These are phyloP conservation scores for Danio kyathit DNA, from an alignment of 2,797 vertebrate species.

Conservation along the genomic window DNA sequence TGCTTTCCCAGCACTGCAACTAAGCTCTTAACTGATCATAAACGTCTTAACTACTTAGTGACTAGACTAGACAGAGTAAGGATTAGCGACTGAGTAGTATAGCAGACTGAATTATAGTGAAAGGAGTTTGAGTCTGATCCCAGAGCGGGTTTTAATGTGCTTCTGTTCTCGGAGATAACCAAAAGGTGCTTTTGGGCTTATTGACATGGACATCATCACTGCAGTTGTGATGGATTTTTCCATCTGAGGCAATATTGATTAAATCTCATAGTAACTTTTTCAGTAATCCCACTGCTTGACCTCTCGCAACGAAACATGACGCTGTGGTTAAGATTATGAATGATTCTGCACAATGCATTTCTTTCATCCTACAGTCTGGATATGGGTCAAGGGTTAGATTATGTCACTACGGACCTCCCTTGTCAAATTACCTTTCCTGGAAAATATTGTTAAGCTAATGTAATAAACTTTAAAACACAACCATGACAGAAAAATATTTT, in stretches of 20 bases:
- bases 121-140: conserved; percentile 9
- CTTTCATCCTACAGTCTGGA: not conserved
- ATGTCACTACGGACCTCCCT: not conserved
- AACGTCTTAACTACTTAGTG: not conserved
- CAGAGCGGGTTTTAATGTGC: conserved; percentile 19
- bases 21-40: conserved; percentile 10
- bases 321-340: not conserved
- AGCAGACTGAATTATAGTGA: conserved; percentile 13
- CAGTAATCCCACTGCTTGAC: conserved; percentile 7
- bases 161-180: conserved; percentile 36
- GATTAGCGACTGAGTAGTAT: not conserved
- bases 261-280: conserved; percentile 64
- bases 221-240: conserved; percentile 73
- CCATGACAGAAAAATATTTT: conserved; percentile 27
- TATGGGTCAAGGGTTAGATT: not conserved
- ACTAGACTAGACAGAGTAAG: not conserved
- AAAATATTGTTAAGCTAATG: conserved; percentile 24
- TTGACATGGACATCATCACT: conserved; percentile 63
- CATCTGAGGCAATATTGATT: conserved; percentile 71
- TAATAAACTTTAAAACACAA: conserved; percentile 1
- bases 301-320: not conserved
- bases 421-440: conserved; percentile 22
- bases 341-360: not conserved
- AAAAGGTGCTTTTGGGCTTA: conserved; percentile 57
- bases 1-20: not conserved